These are phyloP conservation scores for Pseudanteris insignis DNA, from an alignment of 2,888 invertebrate genomes.

Conservation along the genomic window DNA sequence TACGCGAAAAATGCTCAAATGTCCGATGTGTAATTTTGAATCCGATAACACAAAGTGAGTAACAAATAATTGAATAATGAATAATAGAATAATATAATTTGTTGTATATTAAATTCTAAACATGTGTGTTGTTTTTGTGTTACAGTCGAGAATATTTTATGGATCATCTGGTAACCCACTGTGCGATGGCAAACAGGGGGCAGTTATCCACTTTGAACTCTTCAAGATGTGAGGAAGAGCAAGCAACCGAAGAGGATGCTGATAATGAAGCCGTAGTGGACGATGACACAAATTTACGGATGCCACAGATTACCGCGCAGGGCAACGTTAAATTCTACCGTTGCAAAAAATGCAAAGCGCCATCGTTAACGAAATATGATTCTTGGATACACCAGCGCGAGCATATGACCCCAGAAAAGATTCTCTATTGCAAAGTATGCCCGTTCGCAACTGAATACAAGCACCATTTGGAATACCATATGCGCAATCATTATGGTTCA, in stretches of 20 bases:
- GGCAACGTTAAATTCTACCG: conserved; percentile 89
- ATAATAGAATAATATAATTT: too few relatives aligned
- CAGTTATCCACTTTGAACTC: background rate
- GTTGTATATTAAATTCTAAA: too few relatives aligned
- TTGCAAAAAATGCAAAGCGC: conserved; percentile 91
- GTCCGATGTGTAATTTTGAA: conserved; percentile 23
- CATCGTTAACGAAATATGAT: conserved; percentile 86
- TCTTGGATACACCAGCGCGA: conserved; percentile 92
- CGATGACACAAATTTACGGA: conserved; percentile 17
- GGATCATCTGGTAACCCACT: conserved; percentile 25
- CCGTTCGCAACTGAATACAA: conserved; percentile 99
- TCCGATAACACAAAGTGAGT: conserved; percentile 22
- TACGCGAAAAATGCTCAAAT: conserved; percentile 14
- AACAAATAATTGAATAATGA: background rate
- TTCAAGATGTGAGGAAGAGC: background rate
- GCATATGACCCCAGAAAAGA: conserved; percentile 94
- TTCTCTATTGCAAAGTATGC: conserved; percentile 89
- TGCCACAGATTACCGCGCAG: conserved; percentile 63
- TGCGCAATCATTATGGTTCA: conserved; percentile 91
- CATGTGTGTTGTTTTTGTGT: background rate
- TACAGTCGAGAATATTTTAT: conserved; percentile 21
- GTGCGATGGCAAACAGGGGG: conserved; percentile 5
- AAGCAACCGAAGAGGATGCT: conserved; percentile 1
- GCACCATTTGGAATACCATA: conserved; percentile 97
- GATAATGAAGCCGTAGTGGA: conserved; percentile 10